A percentile compares a stretch with the other conserved stretches of the same genome.
These are phyloP conservation scores for Drosophila rubida DNA, from an alignment of 2,888 invertebrate genomes.

Conservation along the genomic window DNA sequence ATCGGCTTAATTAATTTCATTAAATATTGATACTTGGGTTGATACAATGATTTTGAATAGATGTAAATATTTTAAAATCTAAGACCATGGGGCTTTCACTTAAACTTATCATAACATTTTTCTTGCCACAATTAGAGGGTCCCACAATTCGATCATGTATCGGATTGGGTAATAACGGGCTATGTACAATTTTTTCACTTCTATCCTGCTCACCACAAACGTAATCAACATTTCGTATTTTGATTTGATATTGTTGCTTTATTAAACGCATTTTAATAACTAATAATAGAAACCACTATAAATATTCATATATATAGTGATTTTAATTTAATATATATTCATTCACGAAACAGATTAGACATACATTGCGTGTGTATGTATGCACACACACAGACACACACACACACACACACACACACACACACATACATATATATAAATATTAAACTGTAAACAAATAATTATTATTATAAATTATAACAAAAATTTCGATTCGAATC, in stretches of 20 bases:
- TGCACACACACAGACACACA: too few species aligned
- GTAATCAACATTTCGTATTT: conserved; percentile 16
- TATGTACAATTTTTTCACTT: conserved; percentile 17
- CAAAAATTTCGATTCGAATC: conserved; percentile 1
- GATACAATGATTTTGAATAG: conserved; percentile 70
- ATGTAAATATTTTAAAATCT: conserved; percentile 77
- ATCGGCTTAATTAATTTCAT: conserved; percentile 23
- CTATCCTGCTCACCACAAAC: conserved; percentile 16
- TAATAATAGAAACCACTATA: not conserved
- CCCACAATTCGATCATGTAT: conserved; percentile 20
- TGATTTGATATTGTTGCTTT: conserved; percentile 13
- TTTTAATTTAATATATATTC: not conserved
- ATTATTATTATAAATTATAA: conserved; percentile 3
- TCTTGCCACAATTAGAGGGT: conserved; percentile 19
- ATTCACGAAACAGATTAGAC: not conserved
- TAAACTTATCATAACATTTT: conserved; percentile 72
- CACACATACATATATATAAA: not conserved
- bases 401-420: too few species aligned
- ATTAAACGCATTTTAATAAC: not conserved
- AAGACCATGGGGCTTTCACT: conserved; percentile 66
- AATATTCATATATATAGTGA: conserved; percentile 3
- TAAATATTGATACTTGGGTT: conserved; percentile 64
- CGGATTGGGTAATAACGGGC: conserved; percentile 20
- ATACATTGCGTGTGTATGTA: too few species aligned
- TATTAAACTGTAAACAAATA: not conserved